Conservation (phyloP, 2,888 invertebrate species). For the Xanthia togata region DNA sequence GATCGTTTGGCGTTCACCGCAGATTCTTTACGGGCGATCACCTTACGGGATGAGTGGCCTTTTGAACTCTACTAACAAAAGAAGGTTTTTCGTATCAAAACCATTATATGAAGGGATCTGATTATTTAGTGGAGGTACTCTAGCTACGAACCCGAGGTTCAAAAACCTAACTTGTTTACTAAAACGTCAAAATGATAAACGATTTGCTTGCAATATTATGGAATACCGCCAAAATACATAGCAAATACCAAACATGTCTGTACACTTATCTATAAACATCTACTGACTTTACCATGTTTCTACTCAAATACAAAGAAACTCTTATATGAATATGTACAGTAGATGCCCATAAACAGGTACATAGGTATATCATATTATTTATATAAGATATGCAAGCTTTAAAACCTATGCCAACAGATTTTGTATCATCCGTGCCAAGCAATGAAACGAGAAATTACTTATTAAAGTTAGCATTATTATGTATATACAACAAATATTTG, state of each 20-base stretch:
- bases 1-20: slow-evolving; percentile 19
- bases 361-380: slow-evolving; percentile 31
- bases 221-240: slow-evolving; percentile 36
- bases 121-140: slow-evolving; percentile 4
- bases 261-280: slow-evolving; percentile 30
- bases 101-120: slow-evolving; percentile 2
- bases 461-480: slow-evolving; percentile 23
- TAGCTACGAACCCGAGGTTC: not conserved
- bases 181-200: slow-evolving; percentile 27
- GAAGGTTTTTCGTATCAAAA: slow-evolving; percentile 33
- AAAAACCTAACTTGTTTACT: slow-evolving; percentile 27
- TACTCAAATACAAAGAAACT: slow-evolving; percentile 33
- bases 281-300: slow-evolving; percentile 21
- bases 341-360: slow-evolving; percentile 17
- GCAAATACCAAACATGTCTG: slow-evolving; percentile 23
- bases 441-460: slow-evolving; percentile 22
- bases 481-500: slow-evolving; percentile 14
- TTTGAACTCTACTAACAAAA: slow-evolving; percentile 26
- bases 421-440: slow-evolving; percentile 45
- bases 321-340: slow-evolving; percentile 13
- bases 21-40: not conserved
- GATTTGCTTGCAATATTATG: slow-evolving; percentile 33
- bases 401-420: slow-evolving; percentile 55
- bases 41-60: slow-evolving; percentile 28
- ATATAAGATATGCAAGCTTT: slow-evolving; percentile 32